Evolutionary conservation across 2,113 vertebrate species (phyloP).

Genomic region (Onychostoma macrolepis): DNA sequence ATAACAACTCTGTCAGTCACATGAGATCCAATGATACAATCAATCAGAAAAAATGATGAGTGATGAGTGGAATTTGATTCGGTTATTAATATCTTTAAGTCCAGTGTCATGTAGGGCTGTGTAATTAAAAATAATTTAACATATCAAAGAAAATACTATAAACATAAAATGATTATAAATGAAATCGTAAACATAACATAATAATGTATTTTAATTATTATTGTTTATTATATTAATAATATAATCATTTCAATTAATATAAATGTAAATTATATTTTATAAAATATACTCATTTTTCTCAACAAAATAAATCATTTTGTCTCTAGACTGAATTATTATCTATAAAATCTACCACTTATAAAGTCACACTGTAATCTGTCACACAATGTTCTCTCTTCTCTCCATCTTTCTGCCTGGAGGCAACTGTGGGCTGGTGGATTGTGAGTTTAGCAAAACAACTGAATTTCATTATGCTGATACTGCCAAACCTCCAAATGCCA

Average conservation of each 20-base stretch:
- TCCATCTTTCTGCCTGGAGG: not conserved
- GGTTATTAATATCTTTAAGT: not conserved
- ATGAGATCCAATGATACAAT: not conserved
- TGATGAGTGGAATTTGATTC: not conserved
- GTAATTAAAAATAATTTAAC: not conserved
- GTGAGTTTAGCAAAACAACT: conserved; percentile 31
- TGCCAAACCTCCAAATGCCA: conserved; percentile 33
- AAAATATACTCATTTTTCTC: not conserved
- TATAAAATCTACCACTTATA: conserved; percentile 3
- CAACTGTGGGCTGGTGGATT: not conserved
- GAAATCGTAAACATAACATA: too few species aligned
- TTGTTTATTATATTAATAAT: too few species aligned
- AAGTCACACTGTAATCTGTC: not conserved
- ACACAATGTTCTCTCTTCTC: not conserved
- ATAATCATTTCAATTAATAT: too few species aligned
- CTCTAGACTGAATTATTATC: not conserved
- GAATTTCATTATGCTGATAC: conserved; percentile 40
- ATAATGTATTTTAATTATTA: too few species aligned
- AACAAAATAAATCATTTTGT: not conserved
- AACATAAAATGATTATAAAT: too few species aligned
- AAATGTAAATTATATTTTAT: too few species aligned
- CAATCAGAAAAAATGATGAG: too few species aligned
- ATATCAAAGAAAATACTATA: too few species aligned
- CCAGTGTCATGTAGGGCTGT: not conserved
- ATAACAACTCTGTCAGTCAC: not conserved